These are phyloP conservation scores for Pomatostomus ruficeps DNA, from an alignment of 2,113 vertebrate species.

Conservation along the genomic window DNA sequence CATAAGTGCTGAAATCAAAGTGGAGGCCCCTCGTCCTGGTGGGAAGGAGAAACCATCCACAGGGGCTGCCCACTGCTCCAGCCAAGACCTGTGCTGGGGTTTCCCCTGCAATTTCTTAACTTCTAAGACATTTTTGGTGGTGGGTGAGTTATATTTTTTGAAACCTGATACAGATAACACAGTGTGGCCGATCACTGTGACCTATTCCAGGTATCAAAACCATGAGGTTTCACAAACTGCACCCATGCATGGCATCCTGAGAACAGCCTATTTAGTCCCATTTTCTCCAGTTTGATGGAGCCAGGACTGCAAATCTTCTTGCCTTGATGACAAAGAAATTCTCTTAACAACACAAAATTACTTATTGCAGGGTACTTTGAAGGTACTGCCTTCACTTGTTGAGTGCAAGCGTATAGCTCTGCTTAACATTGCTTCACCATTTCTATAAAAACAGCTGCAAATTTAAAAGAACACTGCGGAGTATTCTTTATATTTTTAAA, in stretches of 20 bases:
- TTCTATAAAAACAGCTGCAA: neutral
- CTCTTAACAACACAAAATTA: neutral
- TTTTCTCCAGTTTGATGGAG: neutral
- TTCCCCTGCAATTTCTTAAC: neutral
- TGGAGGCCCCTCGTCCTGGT: neutral
- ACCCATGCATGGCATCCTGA: neutral
- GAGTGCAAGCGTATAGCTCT: neutral
- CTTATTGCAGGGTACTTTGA: neutral
- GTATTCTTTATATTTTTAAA: neutral
- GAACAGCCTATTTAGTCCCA: neutral
- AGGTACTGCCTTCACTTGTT: neutral
- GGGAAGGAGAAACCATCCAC: neutral
- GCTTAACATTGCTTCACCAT: neutral
- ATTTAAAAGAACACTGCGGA: neutral
- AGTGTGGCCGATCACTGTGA: neutral
- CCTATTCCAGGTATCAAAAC: neutral
- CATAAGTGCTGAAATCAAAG: neutral
- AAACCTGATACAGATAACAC: neutral
- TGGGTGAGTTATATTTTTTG: fast-evolving
- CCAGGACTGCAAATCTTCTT: fast-evolving
- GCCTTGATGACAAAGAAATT: neutral
- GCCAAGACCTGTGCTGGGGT: neutral
- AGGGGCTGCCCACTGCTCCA: neutral
- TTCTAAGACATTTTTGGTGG: neutral
- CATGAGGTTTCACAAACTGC: neutral